Conservation (phyloP, 2,797 vertebrate genomes). For the Cichlasoma orientale region DNA sequence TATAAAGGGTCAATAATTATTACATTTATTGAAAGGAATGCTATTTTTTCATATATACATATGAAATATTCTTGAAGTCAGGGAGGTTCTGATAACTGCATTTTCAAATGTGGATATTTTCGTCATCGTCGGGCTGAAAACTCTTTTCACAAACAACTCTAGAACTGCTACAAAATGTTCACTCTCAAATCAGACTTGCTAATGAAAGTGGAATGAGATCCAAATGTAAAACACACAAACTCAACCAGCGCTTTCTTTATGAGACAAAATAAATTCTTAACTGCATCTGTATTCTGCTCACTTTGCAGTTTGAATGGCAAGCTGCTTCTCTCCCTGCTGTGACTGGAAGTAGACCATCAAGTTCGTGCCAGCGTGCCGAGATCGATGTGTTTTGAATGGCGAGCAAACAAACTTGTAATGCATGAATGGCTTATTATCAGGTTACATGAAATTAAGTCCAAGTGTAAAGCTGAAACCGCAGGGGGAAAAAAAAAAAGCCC, state of each 20-base stretch:
- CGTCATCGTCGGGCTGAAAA: constrained; percentile 13
- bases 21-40: no score
- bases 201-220: constrained; percentile 34
- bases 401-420: constrained; percentile 72
- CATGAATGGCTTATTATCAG: constrained; percentile 61
- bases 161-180: neutral
- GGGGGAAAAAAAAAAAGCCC: constrained; percentile 5
- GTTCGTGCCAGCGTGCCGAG: constrained; percentile 48
- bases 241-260: neutral
- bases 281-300: constrained; percentile 53
- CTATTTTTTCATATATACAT: no score
- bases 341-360: constrained; percentile 64
- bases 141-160: constrained; percentile 10
- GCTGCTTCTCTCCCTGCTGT: constrained; percentile 45
- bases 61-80: neutral
- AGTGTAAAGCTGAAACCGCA: constrained; percentile 26
- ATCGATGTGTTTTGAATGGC: constrained; percentile 71
- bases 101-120: neutral
- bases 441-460: constrained; percentile 35
- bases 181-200: constrained; percentile 35
- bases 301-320: constrained; percentile 35
- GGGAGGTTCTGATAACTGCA: neutral
- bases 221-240: constrained; percentile 28
- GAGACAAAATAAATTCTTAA: constrained; percentile 7
- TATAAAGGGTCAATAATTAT: no score